Base-by-base conservation (phyloP, 2,888 invertebrate genomes). In the Leucania comma region DNA sequence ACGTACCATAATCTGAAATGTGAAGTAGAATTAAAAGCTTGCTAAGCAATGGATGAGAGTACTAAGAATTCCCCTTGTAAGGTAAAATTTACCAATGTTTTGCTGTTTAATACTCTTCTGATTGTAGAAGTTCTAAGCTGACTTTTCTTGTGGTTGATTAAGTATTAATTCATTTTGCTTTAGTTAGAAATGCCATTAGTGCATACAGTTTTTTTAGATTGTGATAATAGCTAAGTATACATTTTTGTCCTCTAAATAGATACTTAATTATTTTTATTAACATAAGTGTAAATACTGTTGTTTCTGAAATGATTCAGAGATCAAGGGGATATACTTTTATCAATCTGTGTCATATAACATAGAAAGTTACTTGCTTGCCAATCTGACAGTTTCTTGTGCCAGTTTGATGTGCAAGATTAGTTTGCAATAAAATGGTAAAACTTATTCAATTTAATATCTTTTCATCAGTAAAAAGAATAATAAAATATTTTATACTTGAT, bases 61-160 rank as follows among this genome's bases (percentile, higher is more conserved):
- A 91, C 88, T 91, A 94, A 92, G 91, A 94, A 90, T 90, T 95
- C 95, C 91, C 95, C 95, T 92, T 95, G 94, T 94, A 92, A 96
- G 96, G 96, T 96, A 96, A 96, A 90, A 89, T 88, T 90, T 90
- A 88, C 90, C 88, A 84, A 88, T 90, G 78, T 90, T 88, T 89
- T 89, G 85, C 87, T 91, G 87, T 86, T 83, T 83, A 73, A 68
- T 79, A 80, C 75, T 89, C 87, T 86, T 87, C 77, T 84, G 81
- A 82, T 68, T 82, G 86, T 89, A 89, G 87, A 82, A 83, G 75
- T 72, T 84, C 68, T 80, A 78, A 79, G 76, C 80, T 82, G 58
- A 80, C 63, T 86, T 85, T 82, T 80, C 72, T 80, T 81, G 66
- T 81, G 75, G 71, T 82, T 77, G 69, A 73, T 74, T 75, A 70